These are phyloP conservation scores for Thereva nobilitata DNA, from an alignment of 2,888 invertebrate genomes.

Conservation along the genomic window DNA sequence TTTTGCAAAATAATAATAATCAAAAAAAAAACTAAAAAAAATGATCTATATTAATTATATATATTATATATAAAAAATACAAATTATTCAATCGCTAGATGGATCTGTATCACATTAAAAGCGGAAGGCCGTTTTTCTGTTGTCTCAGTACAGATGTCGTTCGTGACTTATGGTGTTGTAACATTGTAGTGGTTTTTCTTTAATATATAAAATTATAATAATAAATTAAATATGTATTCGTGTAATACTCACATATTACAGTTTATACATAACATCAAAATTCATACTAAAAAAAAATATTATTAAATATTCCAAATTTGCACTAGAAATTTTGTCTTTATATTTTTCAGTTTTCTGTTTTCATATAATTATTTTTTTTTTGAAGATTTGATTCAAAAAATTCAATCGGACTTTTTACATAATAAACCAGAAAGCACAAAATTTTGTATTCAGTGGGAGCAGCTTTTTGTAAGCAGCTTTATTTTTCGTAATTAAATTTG, in stretches of 20 bases:
- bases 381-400: no score
- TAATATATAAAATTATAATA: no score
- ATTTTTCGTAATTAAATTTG: no score
- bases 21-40: no score
- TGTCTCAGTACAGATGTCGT: constrained; percentile 42
- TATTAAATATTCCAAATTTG: neutral
- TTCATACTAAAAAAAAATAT: neutral
- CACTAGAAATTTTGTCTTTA: neutral
- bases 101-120: constrained; percentile 44
- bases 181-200: constrained; percentile 21
- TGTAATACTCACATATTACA: constrained; percentile 9
- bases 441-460: neutral
- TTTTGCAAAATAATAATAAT: neutral
- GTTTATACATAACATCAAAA: constrained; percentile 11
- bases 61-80: no score
- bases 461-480: no score
- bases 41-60: no score
- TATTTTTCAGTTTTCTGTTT: no score
- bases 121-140: constrained; percentile 32
- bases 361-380: no score
- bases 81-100: no score
- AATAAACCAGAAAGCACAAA: neutral
- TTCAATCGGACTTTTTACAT: no score
- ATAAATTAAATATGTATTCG: constrained; percentile 22
- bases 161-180: constrained; percentile 41